Percentiles rank a stretch among this genome's conserved stretches.
Conservation (phyloP, 2,797 vertebrate genomes). For the Characodon lateralis region DNA sequence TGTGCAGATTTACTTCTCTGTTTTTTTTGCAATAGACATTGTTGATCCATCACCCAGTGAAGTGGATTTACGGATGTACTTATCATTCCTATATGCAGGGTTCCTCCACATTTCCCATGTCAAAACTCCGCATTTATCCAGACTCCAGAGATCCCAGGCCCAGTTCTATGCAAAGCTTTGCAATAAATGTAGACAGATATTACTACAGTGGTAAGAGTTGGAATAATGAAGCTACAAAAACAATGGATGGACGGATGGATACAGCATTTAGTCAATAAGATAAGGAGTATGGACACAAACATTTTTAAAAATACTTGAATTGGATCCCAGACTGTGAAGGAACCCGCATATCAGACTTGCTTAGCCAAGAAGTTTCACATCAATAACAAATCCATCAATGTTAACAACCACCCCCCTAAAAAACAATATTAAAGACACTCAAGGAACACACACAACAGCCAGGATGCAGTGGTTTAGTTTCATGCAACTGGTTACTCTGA, state of each 20-base stretch:
- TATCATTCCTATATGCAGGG: neutral
- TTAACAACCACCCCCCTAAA: conserved; percentile 16
- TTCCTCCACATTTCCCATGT: neutral
- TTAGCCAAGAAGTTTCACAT: conserved; percentile 17
- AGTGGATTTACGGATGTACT: neutral
- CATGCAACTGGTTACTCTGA: conserved; percentile 57
- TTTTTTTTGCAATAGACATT: neutral
- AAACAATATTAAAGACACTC: conserved; percentile 27
- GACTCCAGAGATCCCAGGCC: neutral
- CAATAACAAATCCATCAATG: conserved; percentile 25
- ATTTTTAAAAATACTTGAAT: neutral
- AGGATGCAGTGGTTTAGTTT: conserved; percentile 42
- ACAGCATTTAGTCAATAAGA: neutral
- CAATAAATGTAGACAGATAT: neutral
- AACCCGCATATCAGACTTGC: neutral
- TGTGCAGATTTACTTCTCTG: neutral
- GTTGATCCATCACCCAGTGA: neutral
- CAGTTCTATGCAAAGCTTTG: too few relatives aligned
- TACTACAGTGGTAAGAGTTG: neutral
- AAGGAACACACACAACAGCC: conserved; percentile 36
- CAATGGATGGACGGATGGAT: neutral
- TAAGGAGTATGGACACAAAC: neutral
- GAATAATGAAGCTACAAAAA: neutral
- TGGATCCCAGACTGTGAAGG: neutral
- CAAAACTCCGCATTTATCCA: neutral